Evolutionary conservation across 2,888 invertebrate genomes (phyloP), one percentile per base, ranked within the genome.

Genomic region (Macaria liturata): DNA sequence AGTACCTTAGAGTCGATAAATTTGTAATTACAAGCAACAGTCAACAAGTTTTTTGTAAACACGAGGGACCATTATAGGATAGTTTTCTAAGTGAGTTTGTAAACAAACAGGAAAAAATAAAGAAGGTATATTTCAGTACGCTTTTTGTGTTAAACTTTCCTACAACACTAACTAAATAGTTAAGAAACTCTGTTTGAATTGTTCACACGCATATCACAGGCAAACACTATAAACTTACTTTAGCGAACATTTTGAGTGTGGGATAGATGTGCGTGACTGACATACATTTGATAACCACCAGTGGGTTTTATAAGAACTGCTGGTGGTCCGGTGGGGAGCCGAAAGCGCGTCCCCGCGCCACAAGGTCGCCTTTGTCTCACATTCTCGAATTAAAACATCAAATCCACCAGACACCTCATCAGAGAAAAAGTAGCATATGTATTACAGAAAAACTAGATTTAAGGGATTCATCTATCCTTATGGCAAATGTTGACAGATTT

Each of bases 291-390:
- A 83, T 84, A 79, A 80, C 67, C 73, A 74, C 71, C 79, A 68
- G 80, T 86, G 82, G 84, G 84, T 91, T 91, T 91, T 91, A 91
- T 91, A 91, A 88, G 86, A 88, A 83, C 80, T 79, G 76, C 69
- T 62, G 78, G 61, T 72, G 69, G 74, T 74, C 75, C 87, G 88
- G 91, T 88, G 90, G 88, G 88, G 89, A 84, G 83, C 70, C 74
- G 82, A 80, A 73, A 74, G 80, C 77, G 78, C 83, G 84, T 85
- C 86, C 81, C 81, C 78, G 75, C 74, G 57, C 57, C 64, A 69
- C 88, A 87, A 88, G 91, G 89, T 83, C 85, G 73, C 80, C 88
- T 88, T 88, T 90, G 89, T 90, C 80, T 88, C 70, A 80, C 84
- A 82, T 82, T 88, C 87, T 83, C 84, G 20, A 20, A 1, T 20